Evolutionary conservation across 2,888 invertebrate genomes (phyloP).

Genomic region (Aromia moschata): DNA sequence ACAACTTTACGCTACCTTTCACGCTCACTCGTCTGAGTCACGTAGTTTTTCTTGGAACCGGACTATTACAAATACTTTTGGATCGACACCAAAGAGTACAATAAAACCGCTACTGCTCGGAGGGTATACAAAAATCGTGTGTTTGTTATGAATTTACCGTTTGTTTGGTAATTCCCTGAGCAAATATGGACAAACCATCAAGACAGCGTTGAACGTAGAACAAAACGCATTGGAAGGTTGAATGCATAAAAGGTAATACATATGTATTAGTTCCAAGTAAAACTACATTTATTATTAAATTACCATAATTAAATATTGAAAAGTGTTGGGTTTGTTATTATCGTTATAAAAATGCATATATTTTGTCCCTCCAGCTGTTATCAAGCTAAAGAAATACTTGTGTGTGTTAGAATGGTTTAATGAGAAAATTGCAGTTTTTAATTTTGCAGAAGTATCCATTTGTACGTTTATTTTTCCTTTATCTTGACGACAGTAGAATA

Average conservation of each 20-base stretch:
- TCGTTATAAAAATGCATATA: conserved; percentile 1
- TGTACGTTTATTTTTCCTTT: no score
- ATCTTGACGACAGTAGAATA: no score
- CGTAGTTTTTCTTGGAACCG: not conserved
- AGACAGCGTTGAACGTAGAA: conserved; percentile 1
- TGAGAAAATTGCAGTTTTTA: no score
- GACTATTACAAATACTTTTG: not conserved
- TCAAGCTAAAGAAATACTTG: no score
- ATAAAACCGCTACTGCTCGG: not conserved
- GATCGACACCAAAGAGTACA: not conserved
- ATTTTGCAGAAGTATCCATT: no score
- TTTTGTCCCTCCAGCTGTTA: no score
- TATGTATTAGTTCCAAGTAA: conserved; percentile 26
- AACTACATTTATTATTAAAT: conserved; percentile 20
- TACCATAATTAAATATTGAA: conserved; percentile 24
- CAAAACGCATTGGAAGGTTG: conserved; percentile 16
- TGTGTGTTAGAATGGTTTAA: no score
- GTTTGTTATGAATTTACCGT: conserved; percentile 1
- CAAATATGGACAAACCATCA: conserved; percentile 4
- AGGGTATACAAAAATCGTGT: not conserved
- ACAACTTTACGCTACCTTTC: not conserved
- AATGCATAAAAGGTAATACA: conserved; percentile 22
- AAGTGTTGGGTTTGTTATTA: conserved; percentile 4
- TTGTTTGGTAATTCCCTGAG: conserved; percentile 2
- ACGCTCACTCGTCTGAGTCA: not conserved